A percentile compares a stretch with the other conserved stretches of the same genome.
These are phyloP conservation scores for Clytia hemisphaerica DNA, from an alignment of 30 jellyfish, hydroid and myxozoan species.

Conservation along the genomic window DNA sequence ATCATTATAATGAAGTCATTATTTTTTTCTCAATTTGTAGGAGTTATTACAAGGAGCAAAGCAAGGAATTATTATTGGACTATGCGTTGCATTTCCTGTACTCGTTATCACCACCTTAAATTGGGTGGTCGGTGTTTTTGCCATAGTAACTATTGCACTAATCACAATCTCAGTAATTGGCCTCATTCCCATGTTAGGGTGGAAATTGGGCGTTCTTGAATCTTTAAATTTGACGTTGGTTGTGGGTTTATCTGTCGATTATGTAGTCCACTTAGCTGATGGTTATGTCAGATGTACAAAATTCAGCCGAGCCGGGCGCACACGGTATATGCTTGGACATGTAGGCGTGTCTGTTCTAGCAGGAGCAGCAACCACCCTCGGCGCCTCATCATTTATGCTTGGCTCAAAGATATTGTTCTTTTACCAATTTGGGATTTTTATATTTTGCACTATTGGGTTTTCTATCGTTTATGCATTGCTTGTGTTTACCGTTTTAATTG, in stretches of 20 bases:
- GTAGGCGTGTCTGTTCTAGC: slow-evolving; percentile 94
- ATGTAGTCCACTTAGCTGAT: slow-evolving; percentile 90
- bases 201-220: slow-evolving; percentile 95
- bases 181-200: slow-evolving; percentile 83
- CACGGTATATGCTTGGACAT: slow-evolving; percentile 79
- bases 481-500: slow-evolving; percentile 63
- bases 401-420: slow-evolving; percentile 82
- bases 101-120: slow-evolving; percentile 83
- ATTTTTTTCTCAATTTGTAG: too few relatives aligned
- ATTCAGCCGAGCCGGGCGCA: slow-evolving; percentile 62
- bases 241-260: slow-evolving; percentile 93
- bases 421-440: slow-evolving; percentile 83
- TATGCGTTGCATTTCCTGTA: slow-evolving; percentile 82
- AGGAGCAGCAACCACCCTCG: slow-evolving; percentile 93
- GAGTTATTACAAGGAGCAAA: slow-evolving; percentile 88
- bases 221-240: slow-evolving; percentile 84
- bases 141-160: slow-evolving; percentile 70
- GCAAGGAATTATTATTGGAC: slow-evolving; percentile 76
- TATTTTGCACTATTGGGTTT: slow-evolving; percentile 92
- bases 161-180: slow-evolving; percentile 89
- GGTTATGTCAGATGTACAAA: slow-evolving; percentile 82
- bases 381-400: slow-evolving; percentile 94
- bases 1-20: too few relatives aligned
- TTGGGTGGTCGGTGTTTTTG: slow-evolving; percentile 86
- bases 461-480: slow-evolving; percentile 77